A percentile compares a stretch with the other conserved stretches of the same genome.
Conservation (phyloP, 2,113 vertebrate species). For the Columba livia region DNA sequence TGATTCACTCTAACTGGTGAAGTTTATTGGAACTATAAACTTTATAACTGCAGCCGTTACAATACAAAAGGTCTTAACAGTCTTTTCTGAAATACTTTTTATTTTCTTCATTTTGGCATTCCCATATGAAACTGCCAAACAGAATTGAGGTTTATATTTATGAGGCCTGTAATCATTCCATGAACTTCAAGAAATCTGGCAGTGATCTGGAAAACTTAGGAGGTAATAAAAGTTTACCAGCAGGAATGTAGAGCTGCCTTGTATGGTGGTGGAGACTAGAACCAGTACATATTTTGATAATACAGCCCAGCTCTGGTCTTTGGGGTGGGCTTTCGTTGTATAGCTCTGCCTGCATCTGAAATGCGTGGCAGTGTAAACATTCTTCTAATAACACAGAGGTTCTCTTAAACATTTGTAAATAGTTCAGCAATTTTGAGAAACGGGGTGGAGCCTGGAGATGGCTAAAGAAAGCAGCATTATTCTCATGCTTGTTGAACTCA, state of each 20-base stretch:
- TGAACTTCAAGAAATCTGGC: slow-evolving; percentile 73
- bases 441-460: not conserved
- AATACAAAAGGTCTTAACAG: not conserved
- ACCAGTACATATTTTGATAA: slow-evolving; percentile 41
- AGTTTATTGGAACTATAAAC: slow-evolving; percentile 1
- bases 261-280: slow-evolving; percentile 78
- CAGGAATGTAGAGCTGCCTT: slow-evolving; percentile 82
- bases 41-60: not conserved
- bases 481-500: not conserved
- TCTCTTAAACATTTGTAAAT: slow-evolving; percentile 50
- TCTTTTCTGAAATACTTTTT: slow-evolving; percentile 12
- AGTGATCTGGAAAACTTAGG: slow-evolving; percentile 68
- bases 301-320: slow-evolving; percentile 27
- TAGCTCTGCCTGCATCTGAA: not conserved
- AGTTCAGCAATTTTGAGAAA: slow-evolving; percentile 50
- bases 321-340: not conserved
- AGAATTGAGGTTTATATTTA: slow-evolving; percentile 69
- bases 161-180: slow-evolving; percentile 74
- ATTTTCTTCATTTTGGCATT: slow-evolving; percentile 45
- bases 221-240: slow-evolving; percentile 79
- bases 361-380: slow-evolving; percentile 36
- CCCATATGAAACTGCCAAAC: slow-evolving; percentile 36
- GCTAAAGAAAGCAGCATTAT: slow-evolving; percentile 21
- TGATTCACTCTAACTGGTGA: not conserved
- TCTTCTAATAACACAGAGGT: not conserved